A percentile compares a stretch with the other conserved stretches of the same genome.
These are phyloP conservation scores for Cyclura pinguis DNA, from an alignment of 2,797 vertebrate species.

Conservation along the genomic window DNA sequence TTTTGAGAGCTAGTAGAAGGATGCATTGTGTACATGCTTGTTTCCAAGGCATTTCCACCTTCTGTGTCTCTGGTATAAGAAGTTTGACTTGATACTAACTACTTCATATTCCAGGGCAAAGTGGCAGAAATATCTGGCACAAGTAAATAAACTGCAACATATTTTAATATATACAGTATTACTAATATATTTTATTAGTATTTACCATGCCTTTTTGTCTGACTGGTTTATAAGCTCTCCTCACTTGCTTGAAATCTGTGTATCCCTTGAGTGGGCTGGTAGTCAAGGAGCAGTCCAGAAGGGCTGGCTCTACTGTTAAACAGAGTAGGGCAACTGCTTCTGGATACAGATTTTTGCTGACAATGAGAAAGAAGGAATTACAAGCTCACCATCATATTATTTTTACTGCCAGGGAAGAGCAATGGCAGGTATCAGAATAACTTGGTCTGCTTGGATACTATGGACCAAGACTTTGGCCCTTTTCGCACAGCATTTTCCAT, in stretches of 20 bases:
- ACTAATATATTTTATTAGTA: neutral
- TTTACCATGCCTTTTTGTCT: neutral
- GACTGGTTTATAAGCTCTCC: no score
- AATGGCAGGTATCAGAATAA: no score
- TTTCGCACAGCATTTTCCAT: no score
- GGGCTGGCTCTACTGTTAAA: neutral
- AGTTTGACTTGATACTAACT: neutral
- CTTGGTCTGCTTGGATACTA: no score
- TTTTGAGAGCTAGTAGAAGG: neutral
- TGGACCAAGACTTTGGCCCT: no score
- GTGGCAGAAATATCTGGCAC: neutral
- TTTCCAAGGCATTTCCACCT: neutral
- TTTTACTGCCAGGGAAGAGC: no score
- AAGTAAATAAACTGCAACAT: neutral
- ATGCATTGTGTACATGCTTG: neutral
- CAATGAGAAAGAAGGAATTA: no score
- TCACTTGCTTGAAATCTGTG: neutral
- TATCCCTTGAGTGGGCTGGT: neutral
- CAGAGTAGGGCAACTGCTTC: neutral
- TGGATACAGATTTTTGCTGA: neutral
- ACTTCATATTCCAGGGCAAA: neutral
- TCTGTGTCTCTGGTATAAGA: neutral
- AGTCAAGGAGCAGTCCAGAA: neutral
- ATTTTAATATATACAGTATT: no score
- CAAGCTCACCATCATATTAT: no score